Base-by-base conservation (phyloP, 2,888 invertebrate species). In the Epinotia ramella region DNA sequence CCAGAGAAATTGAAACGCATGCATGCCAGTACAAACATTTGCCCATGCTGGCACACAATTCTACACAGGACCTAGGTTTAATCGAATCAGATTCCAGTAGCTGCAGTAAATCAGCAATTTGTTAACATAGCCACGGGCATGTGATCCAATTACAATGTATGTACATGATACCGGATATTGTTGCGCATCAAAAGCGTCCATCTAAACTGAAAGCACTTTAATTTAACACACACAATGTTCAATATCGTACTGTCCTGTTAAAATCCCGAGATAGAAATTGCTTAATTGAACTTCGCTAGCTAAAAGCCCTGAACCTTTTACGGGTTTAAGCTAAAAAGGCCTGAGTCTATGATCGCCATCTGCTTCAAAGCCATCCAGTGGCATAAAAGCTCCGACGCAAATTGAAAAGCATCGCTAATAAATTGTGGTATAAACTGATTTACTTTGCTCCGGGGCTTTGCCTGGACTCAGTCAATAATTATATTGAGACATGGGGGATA, bases 71-170 rank as follows among this genome's bases (percentile, higher is more conserved):
- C 7, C 9, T n/a, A 33, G 33, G 11, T 20, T 13, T 62, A 62
- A 62, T 62, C n/a, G 40, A 33, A 62, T 33, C 40, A 40, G n/a
- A n/a, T 66, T 53, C 53, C 9, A 12, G 28, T 11, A 1, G 53
- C 53, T 1, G n/a, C n/a, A 28, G 9, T 16, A 49, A 53, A 11
- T 63, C 6, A 44, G 18, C 66, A 53, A 66, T 66, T 66, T 66
- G 24, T 49, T 46, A n/a, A 65, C 24, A 33, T 66, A n/a, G 28
- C 53, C 53, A n/a, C 66, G 16, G 53, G 66, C 66, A 66, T 66
- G 53, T 66, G 28, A 53, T 53, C 11, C 66, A 53, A 66, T 53
- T 53, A 66, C 49, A 24, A 16, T 49, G 16, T 49, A 16, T 28
- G 16, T 49, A 16, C 24, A 2, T 28, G 13, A 12, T 49, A 44